Base-by-base conservation (phyloP, 2,888 invertebrate genomes). In the Hypomecis atomaria region DNA sequence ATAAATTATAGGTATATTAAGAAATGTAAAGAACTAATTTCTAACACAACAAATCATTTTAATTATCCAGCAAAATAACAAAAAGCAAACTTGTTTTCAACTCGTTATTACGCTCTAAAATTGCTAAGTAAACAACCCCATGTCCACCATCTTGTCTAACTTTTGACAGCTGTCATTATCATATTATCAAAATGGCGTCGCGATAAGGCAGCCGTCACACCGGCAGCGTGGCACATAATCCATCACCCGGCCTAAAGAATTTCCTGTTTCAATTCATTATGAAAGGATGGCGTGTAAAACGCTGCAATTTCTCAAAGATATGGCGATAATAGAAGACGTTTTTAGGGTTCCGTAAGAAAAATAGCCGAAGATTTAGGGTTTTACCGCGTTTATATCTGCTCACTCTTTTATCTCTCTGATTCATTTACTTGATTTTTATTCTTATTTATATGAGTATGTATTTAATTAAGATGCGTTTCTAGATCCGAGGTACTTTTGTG, bases 191-290 rank as follows among this genome's bases (percentile, higher is more conserved):
- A 72, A 72, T 71, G 66, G 70, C 56, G 64, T 55, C 54, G 43
- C 56, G 71, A 70, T 70, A 71, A 70, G 62, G 49, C 58, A 23
- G 23, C 59, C 57, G 37, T 69, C 65, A 67, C 63, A 67, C 68
- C 49, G 23, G 40, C 52, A n/a, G n/a, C 38, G 23, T 60, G 70
- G 38, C 53, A 59, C 63, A 62, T 67, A 70, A 72, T 72, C 72
- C 72, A 72, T 72, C 72, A 72, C 61, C 44, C 50, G 61, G 47
- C 62, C 66, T 69, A 68, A 72, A 66, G 66, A 71, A 71, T 65
- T 72, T 71, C 71, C 69, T 64, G 69, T 71, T 72, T 71, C 67
- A 69, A 72, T 72, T 69, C 66, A 71, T 70, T 66, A 62, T 58
- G 66, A 65, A 49, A 52, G 65, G 65, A 65, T 68, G 59, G 65